phyloP scores from a whole-genome alignment of 1,140 invertebrate species.

The Lepidurus couesii region DNA sequence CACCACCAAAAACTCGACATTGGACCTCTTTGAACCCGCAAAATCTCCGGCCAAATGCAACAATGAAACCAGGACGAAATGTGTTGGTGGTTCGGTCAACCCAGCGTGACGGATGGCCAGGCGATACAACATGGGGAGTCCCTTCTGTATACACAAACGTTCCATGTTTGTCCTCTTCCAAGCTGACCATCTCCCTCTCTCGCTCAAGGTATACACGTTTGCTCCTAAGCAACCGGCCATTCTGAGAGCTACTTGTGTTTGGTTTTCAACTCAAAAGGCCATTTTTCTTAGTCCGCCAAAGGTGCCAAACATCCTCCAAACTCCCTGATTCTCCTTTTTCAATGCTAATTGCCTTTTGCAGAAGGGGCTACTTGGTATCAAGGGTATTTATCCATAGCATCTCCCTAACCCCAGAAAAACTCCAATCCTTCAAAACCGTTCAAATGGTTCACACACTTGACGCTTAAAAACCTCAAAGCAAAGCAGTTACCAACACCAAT shows the following conservation, averaged over 20 bases:
- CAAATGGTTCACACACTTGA: background rate
- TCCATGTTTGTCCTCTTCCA: background rate
- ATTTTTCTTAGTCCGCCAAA: background rate
- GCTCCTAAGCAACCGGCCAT: background rate
- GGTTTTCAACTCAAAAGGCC: background rate
- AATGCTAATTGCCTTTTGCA: slow-evolving; percentile 2
- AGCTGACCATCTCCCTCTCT: background rate
- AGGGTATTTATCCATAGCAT: background rate
- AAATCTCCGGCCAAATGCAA: background rate
- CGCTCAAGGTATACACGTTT: background rate
- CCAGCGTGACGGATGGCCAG: slow-evolving; percentile 13
- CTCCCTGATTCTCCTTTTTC: background rate
- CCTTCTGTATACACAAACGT: background rate
- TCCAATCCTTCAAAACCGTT: background rate
- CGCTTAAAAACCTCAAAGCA: background rate
- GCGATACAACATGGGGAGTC: slow-evolving; percentile 12
- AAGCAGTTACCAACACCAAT: background rate
- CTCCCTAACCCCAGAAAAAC: background rate
- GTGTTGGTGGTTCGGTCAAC: slow-evolving; percentile 10
- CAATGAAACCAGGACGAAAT: slow-evolving; percentile 17
- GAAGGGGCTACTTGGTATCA: background rate
- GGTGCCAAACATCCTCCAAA: background rate
- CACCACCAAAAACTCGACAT: background rate
- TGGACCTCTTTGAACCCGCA: background rate
- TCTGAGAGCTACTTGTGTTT: background rate